These are phyloP conservation scores for Plusia festucae DNA, from an alignment of 2,888 invertebrate species.

Conservation along the genomic window DNA sequence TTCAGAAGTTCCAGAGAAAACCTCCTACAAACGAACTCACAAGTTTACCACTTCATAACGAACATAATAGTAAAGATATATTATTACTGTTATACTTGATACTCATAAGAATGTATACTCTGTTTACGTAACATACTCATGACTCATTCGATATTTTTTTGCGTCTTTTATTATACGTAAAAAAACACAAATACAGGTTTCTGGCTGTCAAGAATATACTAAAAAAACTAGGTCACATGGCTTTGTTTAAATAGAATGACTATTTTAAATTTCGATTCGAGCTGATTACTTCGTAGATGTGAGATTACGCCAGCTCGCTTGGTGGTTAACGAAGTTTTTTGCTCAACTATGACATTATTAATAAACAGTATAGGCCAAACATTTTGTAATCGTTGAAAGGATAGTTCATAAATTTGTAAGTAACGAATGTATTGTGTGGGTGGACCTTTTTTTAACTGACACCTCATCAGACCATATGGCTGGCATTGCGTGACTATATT, in stretches of 20 bases:
- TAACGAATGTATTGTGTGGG: conserved; percentile 32
- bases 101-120: too few relatives aligned
- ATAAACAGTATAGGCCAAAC: conserved; percentile 31
- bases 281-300: conserved; percentile 3
- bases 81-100: too few relatives aligned
- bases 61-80: too few relatives aligned
- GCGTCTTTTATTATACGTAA: too few relatives aligned
- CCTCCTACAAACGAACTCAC: too few relatives aligned
- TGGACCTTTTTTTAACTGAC: conserved; percentile 26
- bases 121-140: too few relatives aligned
- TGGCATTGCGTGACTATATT: conserved; percentile 12
- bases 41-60: too few relatives aligned
- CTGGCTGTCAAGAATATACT: conserved; percentile 16
- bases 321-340: conserved; percentile 41
- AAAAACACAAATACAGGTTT: conserved; percentile 5
- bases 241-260: conserved; percentile 22
- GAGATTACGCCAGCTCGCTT: conserved; percentile 19
- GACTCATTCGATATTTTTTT: too few relatives aligned
- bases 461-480: not conserved
- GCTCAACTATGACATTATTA: conserved; percentile 43
- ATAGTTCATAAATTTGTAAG: conserved; percentile 21
- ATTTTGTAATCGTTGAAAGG: conserved; percentile 40
- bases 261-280: conserved; percentile 7
- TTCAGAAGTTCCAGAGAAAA: too few relatives aligned
- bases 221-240: conserved; percentile 28